Evolutionary conservation across 2,888 invertebrate genomes (phyloP).

Genomic region (Synergus itoensis): DNA sequence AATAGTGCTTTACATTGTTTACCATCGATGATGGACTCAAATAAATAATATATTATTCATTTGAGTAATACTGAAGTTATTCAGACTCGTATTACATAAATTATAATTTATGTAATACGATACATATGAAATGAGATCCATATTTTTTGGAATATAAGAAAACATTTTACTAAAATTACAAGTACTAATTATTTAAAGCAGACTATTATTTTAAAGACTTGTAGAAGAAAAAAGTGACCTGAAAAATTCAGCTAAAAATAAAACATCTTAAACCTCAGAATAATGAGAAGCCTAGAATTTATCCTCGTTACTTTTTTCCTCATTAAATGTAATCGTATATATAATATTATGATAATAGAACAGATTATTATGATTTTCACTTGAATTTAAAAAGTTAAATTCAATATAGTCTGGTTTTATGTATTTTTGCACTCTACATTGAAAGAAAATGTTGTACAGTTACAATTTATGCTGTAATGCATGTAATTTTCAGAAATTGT

Average conservation of each 20-base stretch:
- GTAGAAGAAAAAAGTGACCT: neutral
- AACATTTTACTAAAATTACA: neutral
- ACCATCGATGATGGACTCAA: neutral
- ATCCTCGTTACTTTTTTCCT: neutral
- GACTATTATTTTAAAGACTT: neutral
- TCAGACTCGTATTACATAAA: too few species aligned
- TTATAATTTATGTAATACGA: too few species aligned
- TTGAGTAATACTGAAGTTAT: too few species aligned
- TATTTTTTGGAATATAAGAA: too few species aligned
- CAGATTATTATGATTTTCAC: too few species aligned
- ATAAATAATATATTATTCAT: neutral
- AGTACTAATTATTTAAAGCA: neutral
- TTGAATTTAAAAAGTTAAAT: neutral
- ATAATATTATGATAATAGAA: neutral
- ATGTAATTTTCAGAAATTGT: conserved; percentile 27
- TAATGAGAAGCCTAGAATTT: neutral
- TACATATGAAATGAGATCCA: too few species aligned
- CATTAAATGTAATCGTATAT: neutral
- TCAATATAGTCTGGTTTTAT: neutral
- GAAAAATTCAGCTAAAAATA: neutral
- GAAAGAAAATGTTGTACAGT: neutral
- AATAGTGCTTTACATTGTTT: neutral
- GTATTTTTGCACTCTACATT: neutral
- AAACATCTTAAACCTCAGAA: neutral
- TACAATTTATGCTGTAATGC: conserved; percentile 18